Evolutionary conservation across 2,888 invertebrate species (phyloP).

Genomic region (Laothoe populi): DNA sequence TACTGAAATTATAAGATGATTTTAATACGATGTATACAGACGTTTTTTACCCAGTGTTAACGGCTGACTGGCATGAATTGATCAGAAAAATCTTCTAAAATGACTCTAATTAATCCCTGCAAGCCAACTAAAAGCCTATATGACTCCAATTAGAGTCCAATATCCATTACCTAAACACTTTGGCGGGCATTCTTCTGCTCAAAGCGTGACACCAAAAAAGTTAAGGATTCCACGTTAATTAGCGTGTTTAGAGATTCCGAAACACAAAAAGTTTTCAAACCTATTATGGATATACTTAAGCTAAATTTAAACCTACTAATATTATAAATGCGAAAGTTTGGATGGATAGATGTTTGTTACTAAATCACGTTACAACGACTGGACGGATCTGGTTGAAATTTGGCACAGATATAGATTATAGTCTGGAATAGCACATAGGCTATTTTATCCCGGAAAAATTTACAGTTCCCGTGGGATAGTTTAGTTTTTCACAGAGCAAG

Average conservation of each 20-base stretch:
- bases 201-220: constrained; percentile 43
- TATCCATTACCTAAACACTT: constrained; percentile 1
- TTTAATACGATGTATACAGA: background rate
- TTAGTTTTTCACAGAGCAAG: too few relatives aligned
- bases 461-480: too few relatives aligned
- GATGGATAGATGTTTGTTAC: too few relatives aligned
- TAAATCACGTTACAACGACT: too few relatives aligned
- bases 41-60: background rate
- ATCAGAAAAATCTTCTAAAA: background rate
- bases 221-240: constrained; percentile 56
- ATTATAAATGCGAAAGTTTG: background rate
- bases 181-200: constrained; percentile 34
- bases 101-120: background rate
- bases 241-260: constrained; percentile 62
- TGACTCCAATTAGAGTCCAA: background rate
- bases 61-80: background rate
- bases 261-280: constrained; percentile 54
- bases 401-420: too few relatives aligned
- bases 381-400: too few relatives aligned
- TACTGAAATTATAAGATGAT: background rate
- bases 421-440: too few relatives aligned
- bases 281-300: constrained; percentile 18
- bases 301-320: background rate
- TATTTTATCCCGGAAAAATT: too few relatives aligned
- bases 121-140: background rate